A percentile compares a stretch with the other conserved stretches of the same genome.
Evolutionary conservation across 2,113 vertebrate species (phyloP).

Genomic region (Seriola aureovittata): DNA sequence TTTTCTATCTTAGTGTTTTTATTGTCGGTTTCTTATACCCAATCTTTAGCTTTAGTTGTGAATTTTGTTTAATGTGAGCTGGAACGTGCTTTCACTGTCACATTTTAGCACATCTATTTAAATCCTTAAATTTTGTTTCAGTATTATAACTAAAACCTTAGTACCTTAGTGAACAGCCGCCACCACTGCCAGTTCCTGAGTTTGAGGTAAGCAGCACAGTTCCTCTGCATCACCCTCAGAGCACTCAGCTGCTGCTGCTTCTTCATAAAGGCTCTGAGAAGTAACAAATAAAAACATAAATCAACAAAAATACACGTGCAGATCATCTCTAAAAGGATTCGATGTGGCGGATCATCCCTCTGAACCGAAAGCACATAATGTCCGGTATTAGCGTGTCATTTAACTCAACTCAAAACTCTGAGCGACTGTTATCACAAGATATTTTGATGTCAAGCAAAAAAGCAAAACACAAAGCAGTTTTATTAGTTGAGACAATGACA

Average conservation of each 20-base stretch:
- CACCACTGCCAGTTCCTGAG: slow-evolving; percentile 96
- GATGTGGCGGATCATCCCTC: background rate
- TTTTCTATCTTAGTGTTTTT: background rate
- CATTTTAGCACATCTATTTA: no score
- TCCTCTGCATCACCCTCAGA: slow-evolving; percentile 92
- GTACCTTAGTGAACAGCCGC: slow-evolving; percentile 93
- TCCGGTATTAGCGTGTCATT: no score
- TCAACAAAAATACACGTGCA: background rate
- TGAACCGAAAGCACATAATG: background rate
- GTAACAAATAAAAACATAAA: background rate
- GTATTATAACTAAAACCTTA: no score
- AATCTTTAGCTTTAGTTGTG: background rate
- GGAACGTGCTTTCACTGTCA: no score
- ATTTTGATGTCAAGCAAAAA: background rate
- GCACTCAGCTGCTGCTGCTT: slow-evolving; percentile 94
- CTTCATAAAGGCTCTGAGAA: slow-evolving; percentile 87
- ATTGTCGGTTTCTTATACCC: background rate
- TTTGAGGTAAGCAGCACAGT: slow-evolving; percentile 94
- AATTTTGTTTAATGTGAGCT: background rate
- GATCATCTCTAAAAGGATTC: background rate
- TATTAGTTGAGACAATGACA: background rate
- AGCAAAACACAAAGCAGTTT: background rate
- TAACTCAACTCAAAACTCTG: background rate
- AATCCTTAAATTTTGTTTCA: background rate
- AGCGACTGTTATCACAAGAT: background rate